Evolutionary conservation across 2,888 invertebrate genomes (phyloP).

Genomic region (Yponomeuta sedellus): DNA sequence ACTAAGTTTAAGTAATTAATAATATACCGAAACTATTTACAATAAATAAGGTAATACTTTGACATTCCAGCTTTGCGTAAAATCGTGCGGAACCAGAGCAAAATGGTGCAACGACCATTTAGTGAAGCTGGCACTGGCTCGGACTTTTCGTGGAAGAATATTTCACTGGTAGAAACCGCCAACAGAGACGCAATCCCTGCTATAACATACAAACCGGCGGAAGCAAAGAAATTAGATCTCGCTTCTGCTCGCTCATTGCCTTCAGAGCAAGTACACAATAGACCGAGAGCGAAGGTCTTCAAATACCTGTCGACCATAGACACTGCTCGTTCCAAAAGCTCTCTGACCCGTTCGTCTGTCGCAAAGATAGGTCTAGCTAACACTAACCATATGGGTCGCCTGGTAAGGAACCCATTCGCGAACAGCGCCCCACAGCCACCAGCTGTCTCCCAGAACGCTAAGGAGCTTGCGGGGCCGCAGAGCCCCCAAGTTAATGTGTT

Average conservation of each 20-base stretch:
- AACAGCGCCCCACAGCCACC: not conserved
- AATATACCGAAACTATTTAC: not conserved
- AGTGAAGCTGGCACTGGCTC: slow-evolving; percentile 32
- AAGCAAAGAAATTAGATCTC: not conserved
- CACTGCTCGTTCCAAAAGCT: not conserved
- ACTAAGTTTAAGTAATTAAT: not conserved
- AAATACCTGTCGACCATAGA: not conserved
- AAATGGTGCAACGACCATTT: slow-evolving; percentile 63
- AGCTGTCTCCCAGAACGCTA: not conserved
- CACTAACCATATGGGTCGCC: not conserved
- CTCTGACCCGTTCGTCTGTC: not conserved
- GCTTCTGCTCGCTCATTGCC: not conserved
- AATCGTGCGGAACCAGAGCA: slow-evolving; percentile 58
- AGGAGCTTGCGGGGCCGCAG: not conserved
- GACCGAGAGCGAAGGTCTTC: not conserved
- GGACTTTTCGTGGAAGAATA: not conserved
- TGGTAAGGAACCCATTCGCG: not conserved
- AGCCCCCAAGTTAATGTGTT: not conserved
- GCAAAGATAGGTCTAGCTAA: not conserved
- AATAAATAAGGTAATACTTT: not conserved
- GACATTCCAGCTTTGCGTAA: slow-evolving; percentile 32
- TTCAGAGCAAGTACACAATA: not conserved
- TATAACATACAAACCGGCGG: not conserved
- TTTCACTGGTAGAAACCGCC: not conserved
- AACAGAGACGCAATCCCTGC: not conserved